Evolutionary conservation across 1,140 invertebrate species (phyloP).

Genomic region (Ridgeia piscesae): DNA sequence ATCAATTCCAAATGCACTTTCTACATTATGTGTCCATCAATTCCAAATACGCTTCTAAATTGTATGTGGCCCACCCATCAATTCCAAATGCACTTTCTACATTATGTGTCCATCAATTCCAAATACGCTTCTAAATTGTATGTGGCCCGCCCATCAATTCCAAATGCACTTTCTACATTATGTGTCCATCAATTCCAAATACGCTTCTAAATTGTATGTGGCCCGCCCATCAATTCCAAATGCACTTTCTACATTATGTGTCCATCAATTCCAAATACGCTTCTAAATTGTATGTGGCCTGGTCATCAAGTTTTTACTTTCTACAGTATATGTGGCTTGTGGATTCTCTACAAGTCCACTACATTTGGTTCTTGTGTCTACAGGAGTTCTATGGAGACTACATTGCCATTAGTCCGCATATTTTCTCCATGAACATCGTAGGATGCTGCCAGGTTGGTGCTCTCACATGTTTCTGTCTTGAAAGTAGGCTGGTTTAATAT

Average conservation of each 20-base stretch:
- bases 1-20: too few species aligned
- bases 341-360: too few species aligned
- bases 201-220: not conserved
- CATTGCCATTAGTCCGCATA: conserved; percentile 84
- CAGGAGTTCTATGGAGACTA: conserved; percentile 95
- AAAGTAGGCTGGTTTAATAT: not conserved
- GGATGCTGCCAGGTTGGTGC: conserved; percentile 56
- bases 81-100: too few species aligned
- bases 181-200: not conserved
- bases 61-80: too few species aligned
- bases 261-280: not conserved
- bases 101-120: not conserved
- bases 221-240: too few species aligned
- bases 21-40: not conserved
- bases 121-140: too few species aligned
- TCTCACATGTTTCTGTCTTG: not conserved
- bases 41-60: not conserved
- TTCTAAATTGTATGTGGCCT: too few species aligned
- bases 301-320: too few species aligned
- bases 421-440: conserved; percentile 71
- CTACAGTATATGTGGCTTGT: not conserved
- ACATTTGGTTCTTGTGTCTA: conserved; percentile 39
- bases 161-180: not conserved
- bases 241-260: not conserved
- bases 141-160: too few species aligned